Conservation (phyloP, 1,140 invertebrate species). For the Frieseomelitta varia region DNA sequence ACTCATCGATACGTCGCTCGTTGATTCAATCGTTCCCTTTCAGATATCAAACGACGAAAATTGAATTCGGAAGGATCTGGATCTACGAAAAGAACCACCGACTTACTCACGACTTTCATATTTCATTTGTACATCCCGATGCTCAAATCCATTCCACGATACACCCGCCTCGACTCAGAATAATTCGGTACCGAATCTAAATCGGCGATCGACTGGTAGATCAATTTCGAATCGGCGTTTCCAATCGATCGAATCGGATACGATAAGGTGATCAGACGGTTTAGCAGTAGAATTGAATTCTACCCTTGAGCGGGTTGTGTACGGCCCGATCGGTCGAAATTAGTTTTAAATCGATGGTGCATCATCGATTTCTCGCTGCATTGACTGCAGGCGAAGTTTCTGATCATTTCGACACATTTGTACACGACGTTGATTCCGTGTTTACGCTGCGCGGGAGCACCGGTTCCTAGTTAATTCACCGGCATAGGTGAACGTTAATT, state of each 20-base stretch:
- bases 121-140: background rate
- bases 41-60: background rate
- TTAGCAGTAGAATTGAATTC: conserved; percentile 41
- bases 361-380: background rate
- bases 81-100: background rate
- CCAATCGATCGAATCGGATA: background rate
- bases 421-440: conserved; percentile 16
- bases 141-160: background rate
- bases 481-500: conserved; percentile 17
- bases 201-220: background rate
- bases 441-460: background rate
- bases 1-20: no score
- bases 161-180: background rate
- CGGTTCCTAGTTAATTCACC: background rate
- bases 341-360: conserved; percentile 31
- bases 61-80: background rate
- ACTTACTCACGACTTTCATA: background rate
- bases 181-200: background rate
- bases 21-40: background rate
- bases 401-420: background rate
- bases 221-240: background rate
- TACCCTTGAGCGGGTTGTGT: background rate
- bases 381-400: background rate
- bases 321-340: background rate
- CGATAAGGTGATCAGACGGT: conserved; percentile 29